Evolutionary conservation across 2,113 vertebrate species (phyloP), one percentile per base, ranked within the genome.

Genomic region (Chaetura pelagica): DNA sequence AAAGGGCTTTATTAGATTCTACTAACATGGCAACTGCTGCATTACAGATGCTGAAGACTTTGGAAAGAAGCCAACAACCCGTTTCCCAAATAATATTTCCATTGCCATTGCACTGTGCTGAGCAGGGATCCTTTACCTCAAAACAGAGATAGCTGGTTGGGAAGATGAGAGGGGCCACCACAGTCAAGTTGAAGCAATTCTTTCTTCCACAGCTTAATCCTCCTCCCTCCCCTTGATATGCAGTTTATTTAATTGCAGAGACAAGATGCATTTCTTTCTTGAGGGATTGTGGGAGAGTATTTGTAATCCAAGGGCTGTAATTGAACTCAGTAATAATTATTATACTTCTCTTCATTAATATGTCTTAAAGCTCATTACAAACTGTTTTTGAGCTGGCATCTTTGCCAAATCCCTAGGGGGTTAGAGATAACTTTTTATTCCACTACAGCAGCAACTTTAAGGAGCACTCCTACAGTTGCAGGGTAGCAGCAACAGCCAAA

Each of bases 341-440:
- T 94, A 94, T 71, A 90, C 93, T 94, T 94, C 93, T 91, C 94
- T 94, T 96, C 92, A 90, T 96, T 95, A 96, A 94, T 91, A 80
- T 90, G 92, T 93, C 94, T 94, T 95, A 96, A 91, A 90, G 92
- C 94, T 96, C 93, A 94, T 96, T 96, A 95, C 94, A 92, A 96
- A 96, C 89, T 97, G 80, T 90, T 97, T 94, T 93, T 14, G 80
- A 95, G 95, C 92, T 82, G 77, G 83, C 88, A 95, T 96, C 94
- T 96, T 95, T 77, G 77, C 84, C 91, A 95, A 91, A 79, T 95
- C 89, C 95, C 95, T 64, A 5, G 42, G 77, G 96, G 80, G 64
- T 78, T 74, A 62, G 88, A 88, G 94, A 74, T 88, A 94, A 92
- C 88, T 96, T 89, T 63, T 77, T 76, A 59, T 90, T 90, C 83